Evolutionary conservation across 2,888 invertebrate species (phyloP), one percentile per base, ranked within the genome.

Genomic region (Camptogramma bilineatum): DNA sequence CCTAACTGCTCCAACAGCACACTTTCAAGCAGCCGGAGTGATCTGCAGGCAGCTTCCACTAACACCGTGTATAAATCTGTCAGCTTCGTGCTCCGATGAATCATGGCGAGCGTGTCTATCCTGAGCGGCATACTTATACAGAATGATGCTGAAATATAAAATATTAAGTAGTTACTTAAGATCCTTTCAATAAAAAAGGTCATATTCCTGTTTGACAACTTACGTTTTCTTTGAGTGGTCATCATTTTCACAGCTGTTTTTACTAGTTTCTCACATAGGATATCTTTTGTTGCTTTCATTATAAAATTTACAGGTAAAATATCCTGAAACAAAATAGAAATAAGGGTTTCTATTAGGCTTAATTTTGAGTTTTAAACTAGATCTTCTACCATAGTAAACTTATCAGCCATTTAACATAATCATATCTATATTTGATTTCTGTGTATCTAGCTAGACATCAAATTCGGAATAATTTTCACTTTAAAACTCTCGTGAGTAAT

Each of bases 41-140:
- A 95, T 44, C 96, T 94, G 75, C 96, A 96, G 28, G 96, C 94
- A 64, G 96, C 95, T 81, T 97, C 96, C 4, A 97, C 95, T 4
- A 97, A 87, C 70, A 96, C 95, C 68, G 95, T 95, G 82, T 97
- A 97, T 0, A 97, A 81, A 48, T 95, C 94, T 62, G 94, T 85
- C 44, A 96, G 84, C 76, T 94, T 95, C 0, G 95, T 94, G 70
- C 94, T 94, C 60, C 95, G 93, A 76, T 95, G 95, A 8, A 97
- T 94, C 80, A 97, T 94, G 0, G 96, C 95, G 77, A 97, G 86
- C 0, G 96, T 94, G 84, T 97, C 97, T 64, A 97, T 91, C 78
- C 94, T 91, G 48, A 96, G 80, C 10, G 95, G 94, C 83, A 96
- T 94, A 72, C 94, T 94, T 63, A 95, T 89, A 74, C 87, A 91